Evolutionary conservation across 1,140 invertebrate genomes (phyloP).

Genomic region (Magallana ariakensis): DNA sequence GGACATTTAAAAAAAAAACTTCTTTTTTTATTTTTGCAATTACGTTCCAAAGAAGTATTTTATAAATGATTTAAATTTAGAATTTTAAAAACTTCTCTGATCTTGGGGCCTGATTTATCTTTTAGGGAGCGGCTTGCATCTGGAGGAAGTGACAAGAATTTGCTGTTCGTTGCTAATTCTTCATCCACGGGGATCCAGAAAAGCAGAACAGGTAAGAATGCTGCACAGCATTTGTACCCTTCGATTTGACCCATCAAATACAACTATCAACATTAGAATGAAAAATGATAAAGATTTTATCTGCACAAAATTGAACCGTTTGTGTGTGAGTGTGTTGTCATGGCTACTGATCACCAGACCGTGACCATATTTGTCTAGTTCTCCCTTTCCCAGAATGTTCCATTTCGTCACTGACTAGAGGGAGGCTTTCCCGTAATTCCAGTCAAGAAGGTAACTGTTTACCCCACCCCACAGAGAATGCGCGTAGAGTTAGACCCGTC

Average conservation of each 20-base stretch:
- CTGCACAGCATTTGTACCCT: neutral
- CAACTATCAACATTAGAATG: too few relatives aligned
- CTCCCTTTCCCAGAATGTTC: conserved; percentile 32
- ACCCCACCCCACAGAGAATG: neutral
- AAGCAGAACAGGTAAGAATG: conserved; percentile 60
- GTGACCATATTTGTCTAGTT: conserved; percentile 38
- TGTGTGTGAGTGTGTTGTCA: conserved; percentile 10
- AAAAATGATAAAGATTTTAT: too few relatives aligned
- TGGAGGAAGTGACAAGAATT: conserved; percentile 44
- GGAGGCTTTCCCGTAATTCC: conserved; percentile 14
- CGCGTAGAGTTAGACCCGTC: neutral
- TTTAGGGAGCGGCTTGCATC: conserved; percentile 51
- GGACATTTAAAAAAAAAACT: too few relatives aligned
- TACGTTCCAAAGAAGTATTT: too few relatives aligned
- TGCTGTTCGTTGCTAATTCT: conserved; percentile 60
- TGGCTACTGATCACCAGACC: conserved; percentile 29
- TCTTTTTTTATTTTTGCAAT: too few relatives aligned
- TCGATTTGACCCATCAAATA: neutral
- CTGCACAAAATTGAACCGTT: neutral
- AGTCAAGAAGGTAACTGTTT: conserved; percentile 17
- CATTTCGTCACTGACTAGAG: conserved; percentile 33
- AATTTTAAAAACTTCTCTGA: too few relatives aligned
- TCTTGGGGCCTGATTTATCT: conserved; percentile 24
- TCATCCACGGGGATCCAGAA: conserved; percentile 57
- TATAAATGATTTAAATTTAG: too few relatives aligned